phyloP scores from a whole-genome alignment of 2,888 invertebrate genomes.

The Ptilodon capucinus region DNA sequence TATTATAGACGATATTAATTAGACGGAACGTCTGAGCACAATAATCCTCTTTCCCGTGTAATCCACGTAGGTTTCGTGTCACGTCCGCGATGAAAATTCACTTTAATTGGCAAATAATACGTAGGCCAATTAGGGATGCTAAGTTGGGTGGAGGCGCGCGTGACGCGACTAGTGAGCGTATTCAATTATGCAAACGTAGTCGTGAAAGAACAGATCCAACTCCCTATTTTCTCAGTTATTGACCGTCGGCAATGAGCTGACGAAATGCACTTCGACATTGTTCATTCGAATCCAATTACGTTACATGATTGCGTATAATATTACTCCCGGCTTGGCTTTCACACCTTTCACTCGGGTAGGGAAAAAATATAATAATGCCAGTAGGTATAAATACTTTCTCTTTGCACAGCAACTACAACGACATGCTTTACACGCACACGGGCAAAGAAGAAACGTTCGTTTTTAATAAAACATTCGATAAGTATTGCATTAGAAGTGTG shows the following conservation, averaged over 20 bases:
- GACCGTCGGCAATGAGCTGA: constrained; percentile 40
- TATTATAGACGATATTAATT: constrained; percentile 60
- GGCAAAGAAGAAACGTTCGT: constrained; percentile 13
- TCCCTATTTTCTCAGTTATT: constrained; percentile 46
- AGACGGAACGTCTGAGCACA: constrained; percentile 48
- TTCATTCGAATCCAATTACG: constrained; percentile 10
- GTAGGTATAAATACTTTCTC: constrained; percentile 39
- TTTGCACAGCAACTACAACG: constrained; percentile 11
- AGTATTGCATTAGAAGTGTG: constrained; percentile 45
- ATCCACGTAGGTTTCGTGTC: constrained; percentile 76
- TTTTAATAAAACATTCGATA: constrained; percentile 39
- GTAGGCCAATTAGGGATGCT: constrained; percentile 82
- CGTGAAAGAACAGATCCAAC: constrained; percentile 64
- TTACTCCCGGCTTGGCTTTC: constrained; percentile 37
- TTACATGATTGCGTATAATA: constrained; percentile 12
- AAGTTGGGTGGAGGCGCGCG: constrained; percentile 78
- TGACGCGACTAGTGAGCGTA: constrained; percentile 76
- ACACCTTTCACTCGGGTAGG: constrained; percentile 56
- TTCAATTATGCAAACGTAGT: constrained; percentile 80
- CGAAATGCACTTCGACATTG: constrained; percentile 19
- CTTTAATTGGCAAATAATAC: constrained; percentile 84
- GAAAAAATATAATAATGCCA: constrained; percentile 34
- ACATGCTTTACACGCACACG: constrained; percentile 12
- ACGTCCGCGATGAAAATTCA: constrained; percentile 80
- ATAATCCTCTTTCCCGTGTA: constrained; percentile 46